Evolutionary conservation across 2,797 vertebrate genomes (phyloP).

Genomic region (Microchirus variegatus): DNA sequence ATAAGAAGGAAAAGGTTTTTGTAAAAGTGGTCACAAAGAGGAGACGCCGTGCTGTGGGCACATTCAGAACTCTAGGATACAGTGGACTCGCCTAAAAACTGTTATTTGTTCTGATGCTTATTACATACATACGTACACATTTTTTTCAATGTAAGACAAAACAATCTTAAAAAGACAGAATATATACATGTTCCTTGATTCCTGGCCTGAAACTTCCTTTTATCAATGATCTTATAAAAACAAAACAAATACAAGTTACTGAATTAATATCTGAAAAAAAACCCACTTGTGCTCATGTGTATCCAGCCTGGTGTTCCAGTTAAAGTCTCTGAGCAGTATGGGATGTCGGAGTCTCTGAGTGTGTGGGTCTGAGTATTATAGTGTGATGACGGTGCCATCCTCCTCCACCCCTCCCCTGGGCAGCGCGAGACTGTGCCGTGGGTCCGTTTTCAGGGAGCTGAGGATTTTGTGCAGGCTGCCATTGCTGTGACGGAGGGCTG

Average conservation of each 20-base stretch:
- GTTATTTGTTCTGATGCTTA: conserved; percentile 63
- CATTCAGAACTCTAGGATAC: conserved; percentile 67
- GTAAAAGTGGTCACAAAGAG: conserved; percentile 77
- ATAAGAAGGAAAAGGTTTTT: conserved; percentile 67
- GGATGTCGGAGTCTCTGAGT: conserved; percentile 52
- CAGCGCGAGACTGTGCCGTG: conserved; percentile 92
- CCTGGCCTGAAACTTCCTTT: conserved; percentile 53
- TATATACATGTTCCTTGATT: conserved; percentile 59
- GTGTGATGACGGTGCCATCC: conserved; percentile 94
- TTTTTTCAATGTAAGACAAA: conserved; percentile 54
- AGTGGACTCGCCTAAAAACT: conserved; percentile 68
- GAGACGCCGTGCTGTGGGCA: conserved; percentile 55
- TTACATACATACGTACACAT: conserved; percentile 64
- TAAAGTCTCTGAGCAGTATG: conserved; percentile 72
- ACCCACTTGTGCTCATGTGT: conserved; percentile 45
- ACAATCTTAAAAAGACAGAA: conserved; percentile 64
- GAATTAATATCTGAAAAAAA: conserved; percentile 62
- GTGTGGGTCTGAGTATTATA: conserved; percentile 80
- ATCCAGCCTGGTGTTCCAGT: conserved; percentile 60
- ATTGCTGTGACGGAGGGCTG: conserved; percentile 86
- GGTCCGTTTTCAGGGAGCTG: conserved; percentile 92
- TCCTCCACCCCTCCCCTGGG: conserved; percentile 96
- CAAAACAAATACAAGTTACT: conserved; percentile 55
- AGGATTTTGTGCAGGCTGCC: conserved; percentile 94
- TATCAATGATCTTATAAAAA: conserved; percentile 48